Evolutionary conservation across 1,140 invertebrate genomes (phyloP), one percentile per base, ranked within the genome.

Genomic region (Pentalonia nigronervosa): DNA sequence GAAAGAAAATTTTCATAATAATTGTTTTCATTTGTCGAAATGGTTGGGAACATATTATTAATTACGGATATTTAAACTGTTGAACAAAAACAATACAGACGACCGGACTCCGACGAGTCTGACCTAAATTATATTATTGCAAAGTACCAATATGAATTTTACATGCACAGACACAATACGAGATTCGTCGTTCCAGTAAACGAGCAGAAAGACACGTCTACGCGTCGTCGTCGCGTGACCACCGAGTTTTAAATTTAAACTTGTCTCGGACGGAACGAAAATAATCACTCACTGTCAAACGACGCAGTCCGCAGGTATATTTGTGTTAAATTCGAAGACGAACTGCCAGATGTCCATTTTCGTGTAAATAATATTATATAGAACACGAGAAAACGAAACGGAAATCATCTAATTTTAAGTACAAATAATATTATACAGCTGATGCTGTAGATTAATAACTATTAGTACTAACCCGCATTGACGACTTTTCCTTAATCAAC

Each of bases 171-270:
- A 76, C 83, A 84, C 83, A 45, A 84, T 41, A 84, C 41, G 23
- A 84, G 1, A 23, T 86, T 11, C 25, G 84, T 48, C 45, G 45
- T 88, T 88, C 30, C 87, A 53, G 47, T 88, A 36, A 88, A 88
- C 86, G 30, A 83, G 45, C 30, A 87, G 45, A 17, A 7, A 47
- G 86, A 20, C 36, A 25, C 83, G 41, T 9, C 41, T 45, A 84
- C 87, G 20, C 88, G 34, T 23, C 47, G 34, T 34, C 1, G 23
- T 56, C 34, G 34, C 25, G 34, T 2, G 17, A n/a, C 89, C 11
- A 56, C 20, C 34, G 56, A n/a, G 53, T 67, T 60, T 90, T 90
- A 90, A 90, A 90, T 45, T 89, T 90, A 90, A 90, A 60, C 56
- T 45, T 7, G 41, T 90, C 89, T 45, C 25, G 45, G 89, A 17